phyloP scores from a whole-genome alignment of 2,113 vertebrate genomes.

The Burhinus oedicnemus region DNA sequence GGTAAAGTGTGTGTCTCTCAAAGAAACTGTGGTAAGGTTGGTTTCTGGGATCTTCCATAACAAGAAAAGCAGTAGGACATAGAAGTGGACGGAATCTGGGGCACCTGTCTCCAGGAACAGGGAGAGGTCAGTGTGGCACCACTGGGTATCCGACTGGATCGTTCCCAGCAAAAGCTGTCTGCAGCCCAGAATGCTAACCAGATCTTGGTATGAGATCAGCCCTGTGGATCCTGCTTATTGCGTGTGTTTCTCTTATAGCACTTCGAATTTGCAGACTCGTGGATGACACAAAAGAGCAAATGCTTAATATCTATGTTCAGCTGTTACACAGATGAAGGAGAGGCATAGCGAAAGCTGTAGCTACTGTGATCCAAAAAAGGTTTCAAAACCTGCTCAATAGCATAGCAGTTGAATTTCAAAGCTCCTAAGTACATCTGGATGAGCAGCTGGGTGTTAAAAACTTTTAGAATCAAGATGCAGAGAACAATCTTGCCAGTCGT shows the following conservation, averaged over 20 bases:
- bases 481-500: not conserved
- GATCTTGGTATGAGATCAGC: not conserved
- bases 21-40: not conserved
- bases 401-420: not conserved
- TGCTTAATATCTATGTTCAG: not conserved
- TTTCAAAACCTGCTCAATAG: not conserved
- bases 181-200: not conserved
- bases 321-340: not conserved
- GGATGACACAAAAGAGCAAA: not conserved
- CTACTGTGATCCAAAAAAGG: not conserved
- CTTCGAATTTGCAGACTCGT: not conserved
- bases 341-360: not conserved
- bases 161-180: not conserved
- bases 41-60: not conserved
- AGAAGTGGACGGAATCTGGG: not conserved
- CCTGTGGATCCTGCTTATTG: not conserved
- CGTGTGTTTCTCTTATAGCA: not conserved
- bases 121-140: not conserved
- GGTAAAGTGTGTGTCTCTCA: not conserved
- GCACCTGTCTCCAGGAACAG: not conserved
- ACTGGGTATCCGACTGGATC: not conserved
- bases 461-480: not conserved
- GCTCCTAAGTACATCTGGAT: not conserved
- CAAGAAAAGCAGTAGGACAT: not conserved
- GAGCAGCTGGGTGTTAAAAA: not conserved